phyloP scores from a whole-genome alignment of 2,888 invertebrate species.

The Chironomus tentans region DNA sequence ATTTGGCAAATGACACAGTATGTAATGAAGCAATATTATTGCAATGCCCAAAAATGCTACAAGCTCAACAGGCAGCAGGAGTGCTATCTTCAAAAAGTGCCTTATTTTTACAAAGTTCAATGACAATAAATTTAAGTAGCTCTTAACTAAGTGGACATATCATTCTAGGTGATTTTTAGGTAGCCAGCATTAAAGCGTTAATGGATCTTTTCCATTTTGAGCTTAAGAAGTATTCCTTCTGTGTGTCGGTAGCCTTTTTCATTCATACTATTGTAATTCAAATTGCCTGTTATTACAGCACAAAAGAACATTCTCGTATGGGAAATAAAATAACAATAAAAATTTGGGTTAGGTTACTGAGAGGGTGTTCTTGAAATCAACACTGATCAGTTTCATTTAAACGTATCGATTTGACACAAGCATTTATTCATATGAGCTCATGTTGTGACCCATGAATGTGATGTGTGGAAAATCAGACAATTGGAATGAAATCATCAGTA shows the following conservation, averaged over 20 bases:
- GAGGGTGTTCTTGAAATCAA: background rate
- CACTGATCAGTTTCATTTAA: background rate
- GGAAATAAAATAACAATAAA: background rate
- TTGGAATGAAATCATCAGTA: conserved; percentile 5
- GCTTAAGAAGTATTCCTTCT: background rate
- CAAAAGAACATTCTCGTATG: background rate
- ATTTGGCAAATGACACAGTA: background rate
- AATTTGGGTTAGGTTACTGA: background rate
- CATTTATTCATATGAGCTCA: background rate
- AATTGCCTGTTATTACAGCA: background rate
- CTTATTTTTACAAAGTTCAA: background rate
- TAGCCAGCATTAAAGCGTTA: conserved; percentile 1
- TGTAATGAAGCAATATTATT: background rate
- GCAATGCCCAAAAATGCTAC: background rate
- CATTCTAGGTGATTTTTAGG: background rate
- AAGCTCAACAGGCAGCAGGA: background rate
- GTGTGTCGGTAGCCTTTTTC: background rate
- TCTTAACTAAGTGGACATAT: background rate
- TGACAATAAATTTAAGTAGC: conserved; percentile 7
- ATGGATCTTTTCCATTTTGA: background rate
- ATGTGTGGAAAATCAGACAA: background rate
- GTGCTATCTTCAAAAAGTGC: background rate
- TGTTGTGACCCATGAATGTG: background rate
- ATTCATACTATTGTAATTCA: no score
- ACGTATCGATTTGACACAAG: background rate